phyloP scores from a whole-genome alignment of 2,113 vertebrate genomes.

The Proteles cristata region DNA sequence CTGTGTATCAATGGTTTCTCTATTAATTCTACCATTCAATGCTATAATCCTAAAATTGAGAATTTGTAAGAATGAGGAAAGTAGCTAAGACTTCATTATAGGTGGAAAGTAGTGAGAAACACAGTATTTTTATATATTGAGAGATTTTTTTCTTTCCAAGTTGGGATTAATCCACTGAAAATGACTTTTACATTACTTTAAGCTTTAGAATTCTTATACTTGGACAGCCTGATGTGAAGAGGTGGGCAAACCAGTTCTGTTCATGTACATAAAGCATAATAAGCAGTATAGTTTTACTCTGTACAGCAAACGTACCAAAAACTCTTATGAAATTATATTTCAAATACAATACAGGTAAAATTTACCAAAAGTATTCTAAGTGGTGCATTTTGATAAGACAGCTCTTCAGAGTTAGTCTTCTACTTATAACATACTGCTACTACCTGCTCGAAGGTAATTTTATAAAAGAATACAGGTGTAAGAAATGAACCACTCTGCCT shows the following conservation, averaged over 20 bases:
- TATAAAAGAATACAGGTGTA: background rate
- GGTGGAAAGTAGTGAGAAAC: background rate
- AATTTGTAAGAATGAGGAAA: slow-evolving; percentile 20
- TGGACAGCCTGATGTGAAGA: background rate
- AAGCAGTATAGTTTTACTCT: background rate
- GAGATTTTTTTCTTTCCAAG: background rate
- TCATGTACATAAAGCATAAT: background rate
- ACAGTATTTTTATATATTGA: slow-evolving; percentile 10
- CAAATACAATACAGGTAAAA: background rate
- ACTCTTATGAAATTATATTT: background rate
- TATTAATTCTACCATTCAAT: background rate
- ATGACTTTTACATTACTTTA: background rate
- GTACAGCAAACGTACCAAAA: background rate
- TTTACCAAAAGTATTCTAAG: background rate
- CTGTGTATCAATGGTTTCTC: background rate
- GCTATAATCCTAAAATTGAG: background rate
- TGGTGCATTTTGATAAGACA: background rate
- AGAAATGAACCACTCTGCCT: background rate
- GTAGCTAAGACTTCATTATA: background rate
- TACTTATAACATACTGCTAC: background rate
- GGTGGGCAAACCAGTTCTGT: background rate
- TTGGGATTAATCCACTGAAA: slow-evolving; percentile 35
- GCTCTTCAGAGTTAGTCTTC: background rate
- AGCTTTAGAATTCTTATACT: background rate
- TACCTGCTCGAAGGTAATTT: background rate